A percentile compares a stretch with the other conserved stretches of the same genome.
Conservation (phyloP, 2,113 vertebrate species). For the Labrus mixtus region DNA sequence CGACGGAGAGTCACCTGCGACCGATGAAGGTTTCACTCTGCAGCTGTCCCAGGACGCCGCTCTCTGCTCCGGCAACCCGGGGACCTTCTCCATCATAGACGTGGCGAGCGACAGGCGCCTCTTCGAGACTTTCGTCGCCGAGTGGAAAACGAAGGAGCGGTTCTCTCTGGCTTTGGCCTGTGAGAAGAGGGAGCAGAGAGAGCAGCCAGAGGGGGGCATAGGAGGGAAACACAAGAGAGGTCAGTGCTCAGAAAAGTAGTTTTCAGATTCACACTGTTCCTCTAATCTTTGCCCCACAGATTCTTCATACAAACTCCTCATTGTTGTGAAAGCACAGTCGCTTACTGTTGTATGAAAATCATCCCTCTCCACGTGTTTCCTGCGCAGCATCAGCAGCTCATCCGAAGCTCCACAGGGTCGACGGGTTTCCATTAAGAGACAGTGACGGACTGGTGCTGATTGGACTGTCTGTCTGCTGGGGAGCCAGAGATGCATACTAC, state of each 20-base stretch:
- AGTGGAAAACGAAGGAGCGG: slow-evolving; percentile 89
- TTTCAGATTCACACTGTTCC: too few species aligned
- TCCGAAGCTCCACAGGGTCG: slow-evolving; percentile 58
- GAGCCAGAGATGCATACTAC: slow-evolving; percentile 94
- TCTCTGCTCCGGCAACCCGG: slow-evolving; percentile 79
- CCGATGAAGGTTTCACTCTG: slow-evolving; percentile 81
- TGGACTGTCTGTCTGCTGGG: slow-evolving; percentile 95
- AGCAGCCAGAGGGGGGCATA: slow-evolving; percentile 79
- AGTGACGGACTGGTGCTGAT: slow-evolving; percentile 85
- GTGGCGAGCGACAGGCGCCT: slow-evolving; percentile 90
- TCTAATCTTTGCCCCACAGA: too few species aligned
- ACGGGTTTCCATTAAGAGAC: slow-evolving; percentile 88
- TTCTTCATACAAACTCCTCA: too few species aligned
- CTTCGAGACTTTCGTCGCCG: slow-evolving; percentile 91
- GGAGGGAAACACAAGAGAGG: slow-evolving; percentile 88
- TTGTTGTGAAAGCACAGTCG: too few species aligned
- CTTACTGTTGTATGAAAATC: too few species aligned
- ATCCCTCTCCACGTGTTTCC: slow-evolving; percentile 19
- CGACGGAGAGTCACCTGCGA: slow-evolving; percentile 51
- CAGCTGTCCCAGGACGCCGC: slow-evolving; percentile 86
- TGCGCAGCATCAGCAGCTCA: slow-evolving; percentile 61
- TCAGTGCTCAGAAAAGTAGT: slow-evolving; percentile 76
- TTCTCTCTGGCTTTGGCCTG: slow-evolving; percentile 92
- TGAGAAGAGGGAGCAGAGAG: slow-evolving; percentile 79
- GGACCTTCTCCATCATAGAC: slow-evolving; percentile 91